Conservation (phyloP, 2,113 vertebrate genomes). For the Cyphomyrus discorhynchus region DNA sequence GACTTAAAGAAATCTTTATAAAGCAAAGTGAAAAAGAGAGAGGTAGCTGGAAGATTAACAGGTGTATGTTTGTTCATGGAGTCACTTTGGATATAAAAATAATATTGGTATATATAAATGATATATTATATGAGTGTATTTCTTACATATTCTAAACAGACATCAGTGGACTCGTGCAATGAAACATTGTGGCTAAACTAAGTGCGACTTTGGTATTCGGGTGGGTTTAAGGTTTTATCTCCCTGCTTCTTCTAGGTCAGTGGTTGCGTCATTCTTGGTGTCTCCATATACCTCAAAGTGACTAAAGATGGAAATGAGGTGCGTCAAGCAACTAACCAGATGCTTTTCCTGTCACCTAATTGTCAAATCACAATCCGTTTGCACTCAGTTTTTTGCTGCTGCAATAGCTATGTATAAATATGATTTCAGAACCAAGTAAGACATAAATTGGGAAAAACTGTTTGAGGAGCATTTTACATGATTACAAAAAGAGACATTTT, state of each 20-base stretch:
- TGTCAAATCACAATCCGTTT: background rate
- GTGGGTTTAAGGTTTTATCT: background rate
- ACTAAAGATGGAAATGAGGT: background rate
- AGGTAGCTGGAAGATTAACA: background rate
- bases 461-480: background rate
- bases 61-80: background rate
- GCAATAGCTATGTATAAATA: conserved; percentile 19
- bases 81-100: too few relatives aligned
- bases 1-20: background rate
- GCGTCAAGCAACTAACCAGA: background rate
- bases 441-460: background rate
- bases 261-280: background rate
- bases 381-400: background rate
- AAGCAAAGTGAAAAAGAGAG: background rate
- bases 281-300: background rate
- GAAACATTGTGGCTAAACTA: background rate
- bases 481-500: background rate
- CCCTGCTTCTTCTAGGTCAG: background rate
- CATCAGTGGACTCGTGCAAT: background rate
- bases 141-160: background rate
- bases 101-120: background rate
- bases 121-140: background rate
- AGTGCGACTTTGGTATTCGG: background rate
- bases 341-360: background rate
- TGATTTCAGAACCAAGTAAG: background rate